These are phyloP conservation scores for Erpetoichthys calabaricus DNA, from an alignment of 2,797 vertebrate species.

Conservation along the genomic window DNA sequence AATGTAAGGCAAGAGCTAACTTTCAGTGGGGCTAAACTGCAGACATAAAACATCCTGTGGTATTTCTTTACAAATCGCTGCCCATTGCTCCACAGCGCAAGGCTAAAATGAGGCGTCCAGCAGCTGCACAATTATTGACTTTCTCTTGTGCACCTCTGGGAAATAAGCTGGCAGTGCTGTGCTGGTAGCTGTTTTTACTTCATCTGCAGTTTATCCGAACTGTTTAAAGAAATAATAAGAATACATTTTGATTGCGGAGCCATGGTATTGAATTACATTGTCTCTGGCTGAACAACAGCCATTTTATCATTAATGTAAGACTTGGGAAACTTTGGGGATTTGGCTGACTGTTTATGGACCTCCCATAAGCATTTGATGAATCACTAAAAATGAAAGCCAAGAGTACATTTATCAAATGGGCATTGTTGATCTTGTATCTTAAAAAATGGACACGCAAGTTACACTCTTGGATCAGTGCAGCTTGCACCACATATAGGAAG, in stretches of 20 bases:
- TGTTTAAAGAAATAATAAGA: slow-evolving; percentile 7
- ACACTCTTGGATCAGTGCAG: no score
- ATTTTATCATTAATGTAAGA: slow-evolving; percentile 21
- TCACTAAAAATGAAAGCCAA: slow-evolving; percentile 11
- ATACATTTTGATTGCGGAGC: slow-evolving; percentile 10
- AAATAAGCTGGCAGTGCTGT: slow-evolving; percentile 5
- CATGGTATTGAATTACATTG: slow-evolving; percentile 25
- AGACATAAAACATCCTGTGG: slow-evolving; percentile 23
- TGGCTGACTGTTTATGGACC: slow-evolving; percentile 23
- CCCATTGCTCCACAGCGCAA: slow-evolving; percentile 12
- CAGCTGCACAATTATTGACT: slow-evolving; percentile 12
- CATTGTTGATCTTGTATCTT: slow-evolving; percentile 7
- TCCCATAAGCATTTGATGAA: slow-evolving; percentile 9
- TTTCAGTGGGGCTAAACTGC: slow-evolving; percentile 27
- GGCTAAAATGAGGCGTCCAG: slow-evolving; percentile 2
- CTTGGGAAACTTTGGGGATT: slow-evolving; percentile 20
- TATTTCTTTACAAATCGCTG: slow-evolving; percentile 32
- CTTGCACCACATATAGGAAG: no score
- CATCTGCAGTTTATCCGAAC: slow-evolving; percentile 5
- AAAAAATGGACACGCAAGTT: no score
- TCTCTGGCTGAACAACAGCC: slow-evolving; percentile 27
- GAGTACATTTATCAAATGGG: slow-evolving; percentile 20
- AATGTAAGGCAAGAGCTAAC: slow-evolving; percentile 16
- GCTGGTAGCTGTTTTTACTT: slow-evolving; percentile 11
- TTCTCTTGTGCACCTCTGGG: slow-evolving; percentile 4